A percentile compares a stretch with the other conserved stretches of the same genome.
phyloP scores from a whole-genome alignment of 2,797 vertebrate genomes.

The Anguilla obscura region DNA sequence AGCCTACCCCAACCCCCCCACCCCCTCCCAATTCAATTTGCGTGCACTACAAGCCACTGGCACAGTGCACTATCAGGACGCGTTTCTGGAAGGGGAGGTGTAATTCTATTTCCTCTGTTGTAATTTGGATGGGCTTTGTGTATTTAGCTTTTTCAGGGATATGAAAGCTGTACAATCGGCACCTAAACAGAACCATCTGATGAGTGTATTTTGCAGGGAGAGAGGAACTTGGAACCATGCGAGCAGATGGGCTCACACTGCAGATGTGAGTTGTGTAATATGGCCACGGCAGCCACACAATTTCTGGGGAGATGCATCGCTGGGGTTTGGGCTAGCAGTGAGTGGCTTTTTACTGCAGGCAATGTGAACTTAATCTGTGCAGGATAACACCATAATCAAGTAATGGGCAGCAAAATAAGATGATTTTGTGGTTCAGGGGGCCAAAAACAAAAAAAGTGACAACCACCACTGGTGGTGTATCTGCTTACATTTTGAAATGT shows the following conservation, averaged over 20 bases:
- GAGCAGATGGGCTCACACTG: conserved; percentile 27
- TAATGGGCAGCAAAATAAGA: conserved; percentile 32
- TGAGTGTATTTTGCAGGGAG: conserved; percentile 63
- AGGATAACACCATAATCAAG: conserved; percentile 41
- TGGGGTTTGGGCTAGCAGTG: conserved; percentile 51
- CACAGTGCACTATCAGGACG: conserved; percentile 58
- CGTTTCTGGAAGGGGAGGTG: conserved; percentile 58
- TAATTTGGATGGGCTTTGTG: conserved; percentile 68
- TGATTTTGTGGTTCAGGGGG: background rate
- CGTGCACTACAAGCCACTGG: conserved; percentile 61
- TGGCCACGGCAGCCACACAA: conserved; percentile 44
- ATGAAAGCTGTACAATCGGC: conserved; percentile 54
- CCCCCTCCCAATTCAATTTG: conserved; percentile 44
- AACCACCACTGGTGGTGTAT: background rate
- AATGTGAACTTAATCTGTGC: conserved; percentile 50
- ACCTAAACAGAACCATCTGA: conserved; percentile 78
- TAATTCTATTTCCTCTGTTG: conserved; percentile 75
- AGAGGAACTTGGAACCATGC: conserved; percentile 17
- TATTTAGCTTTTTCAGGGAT: conserved; percentile 62
- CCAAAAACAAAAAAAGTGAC: background rate
- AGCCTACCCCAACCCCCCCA: conserved; percentile 34
- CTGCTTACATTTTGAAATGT: background rate
- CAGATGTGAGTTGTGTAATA: conserved; percentile 16
- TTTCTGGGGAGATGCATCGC: conserved; percentile 53
- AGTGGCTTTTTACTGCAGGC: conserved; percentile 54